Evolutionary conservation across 2,113 vertebrate species (phyloP).

Genomic region (Aspidoscelis tigris): DNA sequence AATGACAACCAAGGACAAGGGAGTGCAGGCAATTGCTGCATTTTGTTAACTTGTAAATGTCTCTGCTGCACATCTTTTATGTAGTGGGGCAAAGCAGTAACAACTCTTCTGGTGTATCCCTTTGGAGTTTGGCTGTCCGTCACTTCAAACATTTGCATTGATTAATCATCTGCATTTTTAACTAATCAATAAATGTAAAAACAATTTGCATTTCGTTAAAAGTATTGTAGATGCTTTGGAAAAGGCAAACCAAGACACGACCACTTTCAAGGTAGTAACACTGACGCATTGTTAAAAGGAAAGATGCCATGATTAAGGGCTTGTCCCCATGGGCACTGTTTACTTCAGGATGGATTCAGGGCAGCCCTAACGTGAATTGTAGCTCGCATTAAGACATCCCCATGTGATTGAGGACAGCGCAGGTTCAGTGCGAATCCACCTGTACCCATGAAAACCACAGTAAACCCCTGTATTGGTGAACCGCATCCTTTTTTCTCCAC

Average conservation of each 20-base stretch:
- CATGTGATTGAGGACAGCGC: too few relatives aligned
- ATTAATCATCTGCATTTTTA: slow-evolving; percentile 5
- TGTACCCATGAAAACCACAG: too few relatives aligned
- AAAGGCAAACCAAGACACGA: background rate
- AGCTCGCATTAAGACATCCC: too few relatives aligned
- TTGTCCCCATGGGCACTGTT: too few relatives aligned
- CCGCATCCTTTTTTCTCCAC: too few relatives aligned
- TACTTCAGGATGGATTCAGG: too few relatives aligned
- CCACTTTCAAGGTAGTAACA: background rate
- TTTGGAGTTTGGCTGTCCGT: background rate
- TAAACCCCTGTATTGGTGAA: too few relatives aligned
- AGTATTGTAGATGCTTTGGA: background rate
- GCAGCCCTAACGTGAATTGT: too few relatives aligned
- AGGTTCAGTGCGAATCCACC: too few relatives aligned
- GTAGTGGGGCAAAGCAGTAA: background rate
- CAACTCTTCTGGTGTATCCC: background rate
- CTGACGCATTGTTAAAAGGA: background rate
- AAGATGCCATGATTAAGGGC: background rate
- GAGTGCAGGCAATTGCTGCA: background rate
- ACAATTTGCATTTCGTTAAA: background rate
- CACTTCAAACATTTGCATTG: background rate
- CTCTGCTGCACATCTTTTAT: background rate
- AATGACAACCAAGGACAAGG: slow-evolving; percentile 4
- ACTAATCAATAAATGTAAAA: background rate
- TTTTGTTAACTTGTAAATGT: background rate